phyloP scores from a whole-genome alignment of 2,888 invertebrate genomes.

The Xanthia togata region DNA sequence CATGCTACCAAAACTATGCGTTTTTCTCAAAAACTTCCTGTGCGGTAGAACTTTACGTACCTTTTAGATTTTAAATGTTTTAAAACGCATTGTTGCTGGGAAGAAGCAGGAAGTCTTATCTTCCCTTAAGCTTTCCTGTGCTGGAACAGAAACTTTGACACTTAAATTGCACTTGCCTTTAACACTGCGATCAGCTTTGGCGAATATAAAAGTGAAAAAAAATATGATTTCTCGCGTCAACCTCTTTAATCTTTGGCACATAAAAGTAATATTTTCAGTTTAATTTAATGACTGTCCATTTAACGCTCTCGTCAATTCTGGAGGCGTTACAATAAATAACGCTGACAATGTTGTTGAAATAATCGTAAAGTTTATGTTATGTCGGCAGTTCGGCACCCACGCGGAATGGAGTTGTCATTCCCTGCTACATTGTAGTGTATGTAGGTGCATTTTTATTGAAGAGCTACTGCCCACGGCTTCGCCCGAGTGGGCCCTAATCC shows the following conservation, averaged over 20 bases:
- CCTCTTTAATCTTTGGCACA: neutral
- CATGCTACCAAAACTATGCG: too few species aligned
- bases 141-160: too few species aligned
- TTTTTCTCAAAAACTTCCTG: neutral
- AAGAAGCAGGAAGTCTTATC: constrained; percentile 6
- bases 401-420: constrained; percentile 60
- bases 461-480: neutral
- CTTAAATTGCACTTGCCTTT: too few species aligned
- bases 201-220: neutral
- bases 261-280: constrained; percentile 17
- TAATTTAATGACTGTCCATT: constrained; percentile 34
- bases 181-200: neutral
- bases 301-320: constrained; percentile 47
- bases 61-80: neutral
- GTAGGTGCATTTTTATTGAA: constrained; percentile 10
- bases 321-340: constrained; percentile 54
- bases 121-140: neutral
- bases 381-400: constrained; percentile 60
- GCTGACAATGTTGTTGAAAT: constrained; percentile 63
- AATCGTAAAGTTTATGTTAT: constrained; percentile 61
- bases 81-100: neutral
- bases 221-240: neutral
- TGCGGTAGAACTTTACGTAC: neutral
- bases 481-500: too few species aligned
- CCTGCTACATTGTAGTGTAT: constrained; percentile 43